These are phyloP conservation scores for Varanus komodoensis DNA, from an alignment of 2,113 vertebrate genomes.

Conservation along the genomic window DNA sequence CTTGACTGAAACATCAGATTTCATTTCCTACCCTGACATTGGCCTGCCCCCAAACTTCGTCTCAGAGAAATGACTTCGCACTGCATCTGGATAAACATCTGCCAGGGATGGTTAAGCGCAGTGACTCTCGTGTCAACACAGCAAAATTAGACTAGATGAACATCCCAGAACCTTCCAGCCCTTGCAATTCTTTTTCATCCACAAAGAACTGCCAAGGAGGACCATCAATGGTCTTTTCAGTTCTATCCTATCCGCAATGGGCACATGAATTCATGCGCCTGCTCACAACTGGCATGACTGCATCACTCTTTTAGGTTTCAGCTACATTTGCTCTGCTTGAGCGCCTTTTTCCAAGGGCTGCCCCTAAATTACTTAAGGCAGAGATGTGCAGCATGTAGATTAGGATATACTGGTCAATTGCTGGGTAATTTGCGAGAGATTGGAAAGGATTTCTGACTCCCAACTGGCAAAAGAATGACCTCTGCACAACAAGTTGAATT, in stretches of 20 bases:
- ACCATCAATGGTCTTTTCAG: not conserved
- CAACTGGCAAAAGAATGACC: not conserved
- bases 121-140: not conserved
- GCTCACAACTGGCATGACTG: not conserved
- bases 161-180: not conserved
- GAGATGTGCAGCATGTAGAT: not conserved
- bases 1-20: not conserved
- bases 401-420: not conserved
- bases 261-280: not conserved
- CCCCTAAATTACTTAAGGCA: not conserved
- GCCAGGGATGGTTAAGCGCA: not conserved
- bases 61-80: not conserved
- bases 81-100: not conserved
- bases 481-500: not conserved
- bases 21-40: not conserved
- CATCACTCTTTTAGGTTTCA: not conserved
- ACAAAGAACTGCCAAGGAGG: not conserved
- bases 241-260: not conserved
- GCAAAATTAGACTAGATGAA: not conserved
- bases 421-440: not conserved
- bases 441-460: not conserved
- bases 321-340: not conserved
- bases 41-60: not conserved
- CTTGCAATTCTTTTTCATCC: not conserved
- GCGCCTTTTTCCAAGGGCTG: not conserved